Percentiles rank a stretch among this genome's conserved stretches.
phyloP scores from a whole-genome alignment of 2,797 vertebrate species.

The Bucorvus abyssinicus region DNA sequence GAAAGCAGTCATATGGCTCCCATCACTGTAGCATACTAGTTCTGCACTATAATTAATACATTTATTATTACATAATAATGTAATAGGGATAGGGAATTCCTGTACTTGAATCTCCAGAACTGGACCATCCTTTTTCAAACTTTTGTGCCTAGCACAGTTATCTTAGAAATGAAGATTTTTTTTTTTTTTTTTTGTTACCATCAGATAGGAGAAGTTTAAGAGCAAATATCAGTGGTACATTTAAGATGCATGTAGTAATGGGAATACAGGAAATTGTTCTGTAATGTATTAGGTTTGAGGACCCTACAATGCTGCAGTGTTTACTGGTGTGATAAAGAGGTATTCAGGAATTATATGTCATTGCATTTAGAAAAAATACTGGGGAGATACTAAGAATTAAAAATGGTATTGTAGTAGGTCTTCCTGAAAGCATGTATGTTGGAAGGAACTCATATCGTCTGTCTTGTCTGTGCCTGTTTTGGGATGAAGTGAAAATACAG shows the following conservation, averaged over 20 bases:
- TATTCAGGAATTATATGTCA: neutral
- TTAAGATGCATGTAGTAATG: neutral
- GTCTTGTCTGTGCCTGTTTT: neutral
- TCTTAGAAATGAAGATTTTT: neutral
- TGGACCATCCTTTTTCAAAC: neutral
- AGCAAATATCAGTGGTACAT: neutral
- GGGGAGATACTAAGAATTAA: neutral
- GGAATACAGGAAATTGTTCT: neutral
- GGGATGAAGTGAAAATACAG: neutral
- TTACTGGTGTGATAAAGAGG: neutral
- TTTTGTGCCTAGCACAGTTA: neutral
- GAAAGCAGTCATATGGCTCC: neutral
- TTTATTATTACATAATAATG: too few relatives aligned
- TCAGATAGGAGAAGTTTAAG: neutral
- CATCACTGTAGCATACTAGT: accelerated
- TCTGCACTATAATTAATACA: neutral
- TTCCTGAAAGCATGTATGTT: neutral
- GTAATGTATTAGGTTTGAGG: neutral
- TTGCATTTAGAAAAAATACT: neutral
- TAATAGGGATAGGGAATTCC: neutral
- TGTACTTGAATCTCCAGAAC: neutral
- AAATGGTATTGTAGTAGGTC: neutral
- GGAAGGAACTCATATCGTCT: neutral
- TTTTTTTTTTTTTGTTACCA: too few relatives aligned
- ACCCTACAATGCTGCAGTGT: neutral